These are phyloP conservation scores for Drosophila ambigua DNA, from an alignment of 1,140 invertebrate genomes.

Conservation along the genomic window DNA sequence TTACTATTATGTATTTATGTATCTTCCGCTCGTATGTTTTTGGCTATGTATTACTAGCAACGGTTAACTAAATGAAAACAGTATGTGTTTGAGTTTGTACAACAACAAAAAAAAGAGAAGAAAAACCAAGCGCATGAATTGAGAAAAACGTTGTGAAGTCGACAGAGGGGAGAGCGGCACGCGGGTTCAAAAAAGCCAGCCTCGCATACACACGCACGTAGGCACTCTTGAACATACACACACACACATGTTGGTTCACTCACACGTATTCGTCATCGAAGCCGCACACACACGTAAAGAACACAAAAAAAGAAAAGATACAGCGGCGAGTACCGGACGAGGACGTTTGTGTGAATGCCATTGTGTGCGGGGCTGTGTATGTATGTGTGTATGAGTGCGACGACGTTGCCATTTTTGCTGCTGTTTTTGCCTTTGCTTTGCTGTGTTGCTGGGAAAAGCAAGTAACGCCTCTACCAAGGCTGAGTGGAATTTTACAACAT, in stretches of 20 bases:
- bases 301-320: slow-evolving; percentile 44
- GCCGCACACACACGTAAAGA: slow-evolving; percentile 43
- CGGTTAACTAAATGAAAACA: slow-evolving; percentile 28
- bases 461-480: slow-evolving; percentile 21
- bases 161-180: slow-evolving; percentile 7
- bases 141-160: slow-evolving; percentile 6
- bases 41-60: slow-evolving; percentile 34
- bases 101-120: slow-evolving; percentile 19
- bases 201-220: slow-evolving; percentile 24
- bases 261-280: slow-evolving; percentile 68
- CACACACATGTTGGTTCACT: slow-evolving; percentile 35
- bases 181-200: slow-evolving; percentile 28
- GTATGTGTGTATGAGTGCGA: slow-evolving; percentile 22
- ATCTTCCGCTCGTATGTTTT: slow-evolving; percentile 12
- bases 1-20: slow-evolving; percentile 9
- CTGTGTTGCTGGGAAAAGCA: slow-evolving; percentile 36
- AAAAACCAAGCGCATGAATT: slow-evolving; percentile 33
- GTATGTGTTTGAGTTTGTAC: no score
- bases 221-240: slow-evolving; percentile 23
- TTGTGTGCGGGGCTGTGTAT: slow-evolving; percentile 37
- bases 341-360: slow-evolving; percentile 36
- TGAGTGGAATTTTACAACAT: slow-evolving; percentile 51
- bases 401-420: slow-evolving; percentile 63
- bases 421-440: slow-evolving; percentile 51
- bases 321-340: slow-evolving; percentile 52